A percentile compares a stretch with the other conserved stretches of the same genome.
Evolutionary conservation across 2,888 invertebrate species (phyloP).

Genomic region (Eretmocerus hayati): DNA sequence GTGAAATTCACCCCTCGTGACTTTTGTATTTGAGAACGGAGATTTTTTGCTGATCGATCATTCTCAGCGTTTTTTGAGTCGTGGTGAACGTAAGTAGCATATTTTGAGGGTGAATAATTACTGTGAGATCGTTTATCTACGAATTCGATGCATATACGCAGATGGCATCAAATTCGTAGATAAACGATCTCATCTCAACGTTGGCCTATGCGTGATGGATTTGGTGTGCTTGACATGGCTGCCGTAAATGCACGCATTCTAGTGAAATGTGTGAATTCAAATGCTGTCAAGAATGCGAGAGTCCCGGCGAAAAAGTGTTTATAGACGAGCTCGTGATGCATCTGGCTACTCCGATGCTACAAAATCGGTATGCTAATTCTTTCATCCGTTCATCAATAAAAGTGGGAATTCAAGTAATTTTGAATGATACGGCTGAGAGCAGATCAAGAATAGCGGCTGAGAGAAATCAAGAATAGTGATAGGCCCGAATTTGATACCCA

Average conservation of each 20-base stretch:
- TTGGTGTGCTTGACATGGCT: slow-evolving; percentile 27
- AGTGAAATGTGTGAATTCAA: neutral
- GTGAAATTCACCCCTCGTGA: no score
- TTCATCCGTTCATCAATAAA: neutral
- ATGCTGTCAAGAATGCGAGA: neutral
- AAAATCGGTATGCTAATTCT: slow-evolving; percentile 2
- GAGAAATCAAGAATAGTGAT: neutral
- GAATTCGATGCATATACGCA: no score
- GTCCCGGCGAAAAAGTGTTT: neutral
- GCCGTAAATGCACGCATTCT: slow-evolving; percentile 25
- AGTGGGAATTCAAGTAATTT: slow-evolving; percentile 1
- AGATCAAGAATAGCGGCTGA: neutral
- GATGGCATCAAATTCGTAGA: no score
- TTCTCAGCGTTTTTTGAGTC: no score
- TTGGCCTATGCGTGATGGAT: slow-evolving; percentile 28
- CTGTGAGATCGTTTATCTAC: no score
- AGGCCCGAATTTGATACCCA: neutral
- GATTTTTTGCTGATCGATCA: no score
- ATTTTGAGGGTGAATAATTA: no score
- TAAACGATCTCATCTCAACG: no score
- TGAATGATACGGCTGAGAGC: no score
- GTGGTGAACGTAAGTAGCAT: no score
- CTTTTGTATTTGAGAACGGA: no score
- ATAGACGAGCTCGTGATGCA: neutral
- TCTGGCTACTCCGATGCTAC: slow-evolving; percentile 4